Conservation (phyloP, 2,888 invertebrate species). For the Coenonympha arcania region DNA sequence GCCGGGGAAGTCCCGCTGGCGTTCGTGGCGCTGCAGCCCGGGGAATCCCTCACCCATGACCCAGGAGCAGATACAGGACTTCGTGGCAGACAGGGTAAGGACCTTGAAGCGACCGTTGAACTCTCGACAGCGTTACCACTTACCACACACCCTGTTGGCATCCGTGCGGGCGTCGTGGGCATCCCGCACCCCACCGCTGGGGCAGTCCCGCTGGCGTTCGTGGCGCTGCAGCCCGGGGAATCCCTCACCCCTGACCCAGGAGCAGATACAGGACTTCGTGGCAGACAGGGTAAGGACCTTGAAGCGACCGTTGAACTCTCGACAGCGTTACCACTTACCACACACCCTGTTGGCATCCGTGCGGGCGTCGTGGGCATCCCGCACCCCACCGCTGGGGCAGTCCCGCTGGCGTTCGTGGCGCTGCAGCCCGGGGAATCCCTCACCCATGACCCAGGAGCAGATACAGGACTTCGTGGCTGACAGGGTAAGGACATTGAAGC, state of each 20-base stretch:
- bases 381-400: constrained; percentile 78
- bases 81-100: constrained; percentile 69
- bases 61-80: constrained; percentile 73
- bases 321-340: too few relatives aligned
- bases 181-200: constrained; percentile 78
- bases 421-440: constrained; percentile 65
- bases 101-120: neutral
- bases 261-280: constrained; percentile 74
- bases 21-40: constrained; percentile 78
- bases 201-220: constrained; percentile 82
- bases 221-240: constrained; percentile 74
- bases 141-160: too few relatives aligned
- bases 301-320: neutral
- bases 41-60: constrained; percentile 56
- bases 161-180: constrained; percentile 85
- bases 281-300: constrained; percentile 57
- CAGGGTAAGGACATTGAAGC: constrained; percentile 46
- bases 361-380: constrained; percentile 86
- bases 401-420: constrained; percentile 83
- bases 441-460: constrained; percentile 72
- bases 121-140: too few relatives aligned
- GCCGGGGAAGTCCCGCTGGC: constrained; percentile 85
- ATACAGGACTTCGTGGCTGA: constrained; percentile 72
- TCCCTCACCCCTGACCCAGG: constrained; percentile 65
- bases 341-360: too few relatives aligned